phyloP scores from a whole-genome alignment of 2,888 invertebrate species.

The Harpagoxenus sublaevis region DNA sequence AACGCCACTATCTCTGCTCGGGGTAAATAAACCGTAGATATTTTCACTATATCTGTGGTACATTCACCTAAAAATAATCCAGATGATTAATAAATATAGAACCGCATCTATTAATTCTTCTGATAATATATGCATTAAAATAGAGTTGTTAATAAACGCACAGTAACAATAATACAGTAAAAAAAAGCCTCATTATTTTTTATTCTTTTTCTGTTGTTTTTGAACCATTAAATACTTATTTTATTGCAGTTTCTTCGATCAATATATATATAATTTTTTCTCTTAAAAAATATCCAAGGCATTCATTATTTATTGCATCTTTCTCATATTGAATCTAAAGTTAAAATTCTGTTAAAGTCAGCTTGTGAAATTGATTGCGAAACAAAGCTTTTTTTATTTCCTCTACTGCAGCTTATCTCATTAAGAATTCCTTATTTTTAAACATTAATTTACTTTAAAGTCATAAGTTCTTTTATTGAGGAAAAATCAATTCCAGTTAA shows the following conservation, averaged over 20 bases:
- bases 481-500: background rate
- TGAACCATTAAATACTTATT: background rate
- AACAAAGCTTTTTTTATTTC: background rate
- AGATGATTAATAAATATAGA: slow-evolving; percentile 26
- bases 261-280: background rate
- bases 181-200: background rate
- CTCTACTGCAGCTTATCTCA: background rate
- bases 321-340: background rate
- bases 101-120: slow-evolving; percentile 3
- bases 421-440: background rate
- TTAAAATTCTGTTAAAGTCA: background rate
- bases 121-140: background rate
- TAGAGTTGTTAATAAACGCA: slow-evolving; percentile 3
- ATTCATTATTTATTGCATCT: background rate
- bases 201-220: background rate
- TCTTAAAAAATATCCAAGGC: background rate
- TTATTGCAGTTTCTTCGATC: background rate
- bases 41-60: slow-evolving; percentile 33
- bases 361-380: background rate
- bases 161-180: background rate
- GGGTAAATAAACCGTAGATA: slow-evolving; percentile 73
- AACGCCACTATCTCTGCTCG: slow-evolving; percentile 60
- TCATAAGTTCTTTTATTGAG: background rate
- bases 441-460: background rate
- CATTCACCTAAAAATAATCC: slow-evolving; percentile 35